Base-by-base conservation (phyloP, 2,113 vertebrate species). In the Cinclus cinclus region DNA sequence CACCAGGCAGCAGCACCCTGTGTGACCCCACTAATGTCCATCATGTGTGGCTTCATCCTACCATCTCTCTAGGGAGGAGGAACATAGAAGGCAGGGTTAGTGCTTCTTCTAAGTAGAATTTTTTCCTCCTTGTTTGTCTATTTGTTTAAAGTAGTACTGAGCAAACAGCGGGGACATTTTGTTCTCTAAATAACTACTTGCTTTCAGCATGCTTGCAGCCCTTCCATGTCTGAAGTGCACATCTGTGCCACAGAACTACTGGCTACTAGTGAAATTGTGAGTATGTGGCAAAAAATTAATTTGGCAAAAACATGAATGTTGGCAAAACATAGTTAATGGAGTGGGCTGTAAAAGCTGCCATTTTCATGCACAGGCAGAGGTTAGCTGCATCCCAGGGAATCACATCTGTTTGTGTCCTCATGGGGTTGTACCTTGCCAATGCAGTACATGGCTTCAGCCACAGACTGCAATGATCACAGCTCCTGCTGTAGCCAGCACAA, bases 111-210 rank as follows among this genome's bases (percentile, higher is more conserved):
- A 94, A 95, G 80, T 46, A 86, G 68, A 69, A 22, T 68, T 93
- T 85, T 95, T 82, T 81, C n/a, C 67, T 76, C 44, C 65, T 84
- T 92, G 90, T 92, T 96, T 95, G 73, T 95, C 92, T 93, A 3
- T 92, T 95, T 97, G 88, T 82, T 94, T 95, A 83, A 96, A 89
- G 88, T 35, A 87, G 69, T 13, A 15, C 46, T 92, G 69, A 95
- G 90, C 88, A 95, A 97, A 94, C 94, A 96, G 60, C 1, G 0
- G 53, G 77, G 83, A 94, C 90, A 73, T 95, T 89, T 95, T 93
- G 93, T 95, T 93, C 76, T 90, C 70, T 76, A 83, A 95, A 71
- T 77, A 89, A 78, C 69, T 47, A 16, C 74, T 92, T 90, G 78
- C 31, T 90, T 73, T 90, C 85, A 35, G 60, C 1, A 1, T 49